Percentiles rank a stretch among this genome's conserved stretches.
Evolutionary conservation across 1,140 invertebrate genomes (phyloP).

Genomic region (Macrobrachium nipponense): DNA sequence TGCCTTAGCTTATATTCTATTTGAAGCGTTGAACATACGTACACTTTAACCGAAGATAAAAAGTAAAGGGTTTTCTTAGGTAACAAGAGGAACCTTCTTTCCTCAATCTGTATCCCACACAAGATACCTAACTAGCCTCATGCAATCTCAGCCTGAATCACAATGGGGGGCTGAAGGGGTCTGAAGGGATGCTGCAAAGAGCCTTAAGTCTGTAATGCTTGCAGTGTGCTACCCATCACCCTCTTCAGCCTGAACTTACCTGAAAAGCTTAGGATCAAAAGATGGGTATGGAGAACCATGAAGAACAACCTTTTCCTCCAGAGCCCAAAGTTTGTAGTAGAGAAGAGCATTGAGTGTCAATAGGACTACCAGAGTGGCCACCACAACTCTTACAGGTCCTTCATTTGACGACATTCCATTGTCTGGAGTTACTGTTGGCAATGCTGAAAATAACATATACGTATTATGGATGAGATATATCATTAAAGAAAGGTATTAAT

Average conservation of each 20-base stretch:
- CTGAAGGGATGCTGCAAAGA: background rate
- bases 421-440: conserved; percentile 44
- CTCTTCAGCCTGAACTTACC: background rate
- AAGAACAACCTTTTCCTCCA: conserved; percentile 71
- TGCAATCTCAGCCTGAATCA: no score
- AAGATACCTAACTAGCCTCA: no score
- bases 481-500: no score
- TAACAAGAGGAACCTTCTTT: no score
- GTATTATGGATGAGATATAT: no score
- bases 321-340: conserved; percentile 81
- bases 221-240: no score
- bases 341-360: conserved; percentile 82
- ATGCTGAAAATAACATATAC: conserved; percentile 43
- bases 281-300: conserved; percentile 56
- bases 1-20: no score
- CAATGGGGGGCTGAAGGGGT: background rate
- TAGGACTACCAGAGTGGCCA: conserved; percentile 72
- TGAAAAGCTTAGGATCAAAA: conserved; percentile 59
- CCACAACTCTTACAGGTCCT: conserved; percentile 72
- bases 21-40: no score
- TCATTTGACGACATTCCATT: conserved; percentile 35
- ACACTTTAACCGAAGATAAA: no score
- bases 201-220: background rate
- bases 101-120: no score
- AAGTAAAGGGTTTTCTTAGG: no score